Evolutionary conservation across 2,113 vertebrate species (phyloP), one percentile per base, ranked within the genome.

Genomic region (Apaloderma vittatum): DNA sequence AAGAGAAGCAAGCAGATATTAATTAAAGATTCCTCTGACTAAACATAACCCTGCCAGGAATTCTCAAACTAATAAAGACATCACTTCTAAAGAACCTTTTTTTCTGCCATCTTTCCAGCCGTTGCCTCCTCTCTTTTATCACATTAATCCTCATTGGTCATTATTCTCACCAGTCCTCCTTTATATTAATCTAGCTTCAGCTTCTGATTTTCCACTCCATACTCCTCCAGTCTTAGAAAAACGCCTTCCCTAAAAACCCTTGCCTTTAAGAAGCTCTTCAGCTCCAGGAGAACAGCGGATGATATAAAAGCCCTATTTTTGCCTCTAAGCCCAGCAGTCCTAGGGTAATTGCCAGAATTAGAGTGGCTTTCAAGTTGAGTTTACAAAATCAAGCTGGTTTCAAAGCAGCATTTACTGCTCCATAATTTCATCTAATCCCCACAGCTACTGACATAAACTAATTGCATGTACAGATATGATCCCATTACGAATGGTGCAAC

Each of bases 381-480:
- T 96, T 94, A 95, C 97, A 94, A 86, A 92, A 83, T 18, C 94
- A 93, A 92, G 66, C 84, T 91, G 84, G 36, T 96, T 96, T 93
- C 94, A 94, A 89, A 94, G 88, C 93, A 92, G 72, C 63, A 77
- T 83, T 96, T 95, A 66, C 90, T 79, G 85, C 72, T 88, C 78
- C 85, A 51, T 95, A 93, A 96, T 93, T 96, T 90, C 75, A 80
- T 94, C 90, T 95, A 93, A 96, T 95, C 93, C 93, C 85, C 93
- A 88, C 71, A 90, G 96, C 86, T 95, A 70, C 75, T 92, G 96
- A 92, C 96, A 96, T 76, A 97, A 96, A 96, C 94, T 92, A 95
- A 96, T 95, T 88, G 92, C 85, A 37, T 55, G 88, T 84, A 88
- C 90, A 95, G 94, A 90, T 62, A 95, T 48, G 88, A 94, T 95